Base-by-base conservation (phyloP, 2,113 vertebrate genomes). In the Clarias batrachus region DNA sequence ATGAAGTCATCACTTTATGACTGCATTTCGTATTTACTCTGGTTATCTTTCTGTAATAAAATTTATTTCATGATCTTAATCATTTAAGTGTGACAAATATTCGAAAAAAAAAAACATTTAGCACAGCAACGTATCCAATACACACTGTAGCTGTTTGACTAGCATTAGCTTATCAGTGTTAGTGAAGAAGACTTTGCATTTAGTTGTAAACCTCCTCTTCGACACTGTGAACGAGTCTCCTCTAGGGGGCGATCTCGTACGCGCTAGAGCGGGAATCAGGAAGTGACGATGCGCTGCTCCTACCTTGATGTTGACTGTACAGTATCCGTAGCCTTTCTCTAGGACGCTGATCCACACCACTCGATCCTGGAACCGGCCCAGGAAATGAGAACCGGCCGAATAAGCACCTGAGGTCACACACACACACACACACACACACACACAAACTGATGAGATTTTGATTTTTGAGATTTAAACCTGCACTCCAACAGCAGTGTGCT, bases 281-380 rank as follows among this genome's bases (percentile, higher is more conserved):
- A 54, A 6, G 25, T 21, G 12, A 12, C 25, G 1, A 1, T 56
- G 7, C 25, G 3, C 1, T 30, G 7, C 17, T 27, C 76, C 9
- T 95, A 99, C 98, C 97, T 99, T 99, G 68, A 99, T 96, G 89
- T 96, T 99, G 90, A 99, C 90, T n/a, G 94, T 96, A 89, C 97
- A 99, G 92, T 99, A 99, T 7, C 97, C 96, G 87, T 97, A 99
- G 71, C 98, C 98, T 91, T 93, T 94, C 92, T 99, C 98, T 85
- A 99, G 93, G 91, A 99, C 94, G 91, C 97, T 94, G 89, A 99
- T 95, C 98, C 98, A 99, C 90, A 98, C 94, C 88, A 99, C 94
- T 63, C 97, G 96, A 81, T 98, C 98, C 90, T 99, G 97, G 92
- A 99, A 98, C 87, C 98, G 98, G 81, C 98, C 97, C 87, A 99